phyloP scores from a whole-genome alignment of 2,113 vertebrate genomes.

The Tricholaema leucomelas region DNA sequence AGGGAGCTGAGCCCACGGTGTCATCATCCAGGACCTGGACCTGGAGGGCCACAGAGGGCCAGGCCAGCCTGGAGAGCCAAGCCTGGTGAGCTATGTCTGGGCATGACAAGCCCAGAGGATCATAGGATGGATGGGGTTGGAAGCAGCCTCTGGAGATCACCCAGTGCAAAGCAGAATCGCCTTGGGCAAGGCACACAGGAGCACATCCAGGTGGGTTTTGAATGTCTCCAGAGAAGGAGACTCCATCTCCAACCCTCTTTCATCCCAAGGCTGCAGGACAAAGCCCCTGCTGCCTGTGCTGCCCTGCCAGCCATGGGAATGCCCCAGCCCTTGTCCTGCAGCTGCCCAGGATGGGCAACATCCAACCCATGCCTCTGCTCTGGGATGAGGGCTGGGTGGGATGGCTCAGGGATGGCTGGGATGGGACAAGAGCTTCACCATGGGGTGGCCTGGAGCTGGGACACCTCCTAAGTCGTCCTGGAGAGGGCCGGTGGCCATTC shows the following conservation, averaged over 20 bases:
- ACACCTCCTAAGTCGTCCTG: neutral
- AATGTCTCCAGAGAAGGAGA: no score
- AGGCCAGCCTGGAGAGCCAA: neutral
- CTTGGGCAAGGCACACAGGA: no score
- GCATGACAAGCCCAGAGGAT: neutral
- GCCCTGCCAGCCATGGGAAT: fast-evolving
- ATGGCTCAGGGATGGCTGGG: no score
- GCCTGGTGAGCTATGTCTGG: no score
- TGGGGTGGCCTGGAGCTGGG: neutral
- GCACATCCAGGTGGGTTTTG: no score
- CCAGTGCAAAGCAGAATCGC: no score
- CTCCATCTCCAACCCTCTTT: neutral
- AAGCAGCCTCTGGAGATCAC: no score
- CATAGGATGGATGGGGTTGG: no score
- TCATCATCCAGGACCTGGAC: neutral
- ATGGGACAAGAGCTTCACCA: fast-evolving
- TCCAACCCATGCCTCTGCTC: fast-evolving
- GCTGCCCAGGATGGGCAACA: fast-evolving
- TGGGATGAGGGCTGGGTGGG: neutral
- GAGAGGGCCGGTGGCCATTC: neutral
- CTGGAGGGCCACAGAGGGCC: fast-evolving
- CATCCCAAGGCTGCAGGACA: neutral
- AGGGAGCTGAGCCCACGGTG: fast-evolving
- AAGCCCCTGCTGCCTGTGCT: neutral
- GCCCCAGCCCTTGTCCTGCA: neutral